Conservation (phyloP, 2,888 invertebrate genomes). For the Cephus nigrinus region DNA sequence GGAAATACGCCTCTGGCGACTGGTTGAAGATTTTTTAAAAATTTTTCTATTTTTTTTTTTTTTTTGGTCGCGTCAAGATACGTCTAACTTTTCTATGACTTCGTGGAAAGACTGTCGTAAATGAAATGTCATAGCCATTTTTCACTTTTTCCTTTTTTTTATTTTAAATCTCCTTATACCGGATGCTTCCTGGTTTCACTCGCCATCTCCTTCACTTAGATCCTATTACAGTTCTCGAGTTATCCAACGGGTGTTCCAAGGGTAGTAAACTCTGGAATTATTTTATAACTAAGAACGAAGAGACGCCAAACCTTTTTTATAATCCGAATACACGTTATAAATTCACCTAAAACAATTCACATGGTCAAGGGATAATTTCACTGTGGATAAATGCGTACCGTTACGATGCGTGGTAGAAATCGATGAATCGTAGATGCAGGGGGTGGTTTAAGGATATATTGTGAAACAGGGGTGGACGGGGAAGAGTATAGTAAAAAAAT, state of each 20-base stretch:
- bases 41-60: background rate
- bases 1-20: background rate
- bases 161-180: background rate
- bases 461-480: background rate
- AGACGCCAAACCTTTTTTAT: background rate
- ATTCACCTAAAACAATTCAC: background rate
- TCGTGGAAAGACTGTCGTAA: background rate
- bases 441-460: background rate
- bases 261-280: conserved; percentile 25
- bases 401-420: background rate
- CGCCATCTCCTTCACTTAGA: background rate
- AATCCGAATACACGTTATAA: background rate
- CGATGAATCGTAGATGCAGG: background rate
- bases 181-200: background rate
- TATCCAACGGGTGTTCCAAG: background rate
- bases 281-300: background rate
- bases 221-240: background rate
- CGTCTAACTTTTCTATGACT: background rate
- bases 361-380: background rate
- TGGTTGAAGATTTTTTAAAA: background rate
- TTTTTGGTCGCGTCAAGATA: background rate
- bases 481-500: background rate
- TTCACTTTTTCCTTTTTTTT: background rate
- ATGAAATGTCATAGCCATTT: background rate
- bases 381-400: background rate